Percentiles rank a stretch among this genome's conserved stretches.
Conservation (phyloP, 2,797 vertebrate species). For the Hoplostethus mediterraneus region DNA sequence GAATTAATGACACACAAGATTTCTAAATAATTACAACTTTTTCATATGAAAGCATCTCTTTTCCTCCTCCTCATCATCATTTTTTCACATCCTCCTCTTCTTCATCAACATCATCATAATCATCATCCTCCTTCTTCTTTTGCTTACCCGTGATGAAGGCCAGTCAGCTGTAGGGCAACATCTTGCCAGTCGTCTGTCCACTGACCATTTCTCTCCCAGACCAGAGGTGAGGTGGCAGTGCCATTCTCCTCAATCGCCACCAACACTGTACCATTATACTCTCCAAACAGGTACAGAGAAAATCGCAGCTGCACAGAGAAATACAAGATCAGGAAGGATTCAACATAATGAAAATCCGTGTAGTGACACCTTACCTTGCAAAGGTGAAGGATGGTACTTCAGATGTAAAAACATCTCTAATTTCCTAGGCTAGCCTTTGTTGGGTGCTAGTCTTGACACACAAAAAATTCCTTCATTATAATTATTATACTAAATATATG, state of each 20-base stretch:
- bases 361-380: neutral
- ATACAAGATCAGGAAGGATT: slow-evolving; percentile 2
- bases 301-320: slow-evolving; percentile 85
- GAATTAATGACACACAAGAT: too few species aligned
- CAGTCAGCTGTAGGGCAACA: slow-evolving; percentile 84
- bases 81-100: neutral
- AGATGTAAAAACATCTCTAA: too few species aligned
- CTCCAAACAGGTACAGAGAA: slow-evolving; percentile 86
- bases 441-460: too few species aligned
- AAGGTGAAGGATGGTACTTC: too few species aligned
- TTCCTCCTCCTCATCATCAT: neutral
- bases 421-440: too few species aligned
- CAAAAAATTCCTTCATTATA: too few species aligned
- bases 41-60: too few species aligned
- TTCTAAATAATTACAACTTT: too few species aligned
- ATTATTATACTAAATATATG: too few species aligned
- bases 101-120: neutral
- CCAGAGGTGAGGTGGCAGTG: slow-evolving; percentile 52
- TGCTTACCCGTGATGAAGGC: slow-evolving; percentile 79
- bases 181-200: slow-evolving; percentile 88
- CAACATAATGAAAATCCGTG: neutral
- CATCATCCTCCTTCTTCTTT: neutral
- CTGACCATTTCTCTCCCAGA: slow-evolving; percentile 86
- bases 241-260: slow-evolving; percentile 85
- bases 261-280: slow-evolving; percentile 88